Evolutionary conservation across 2,888 invertebrate genomes (phyloP).

Genomic region (Agrotis ipsilon): DNA sequence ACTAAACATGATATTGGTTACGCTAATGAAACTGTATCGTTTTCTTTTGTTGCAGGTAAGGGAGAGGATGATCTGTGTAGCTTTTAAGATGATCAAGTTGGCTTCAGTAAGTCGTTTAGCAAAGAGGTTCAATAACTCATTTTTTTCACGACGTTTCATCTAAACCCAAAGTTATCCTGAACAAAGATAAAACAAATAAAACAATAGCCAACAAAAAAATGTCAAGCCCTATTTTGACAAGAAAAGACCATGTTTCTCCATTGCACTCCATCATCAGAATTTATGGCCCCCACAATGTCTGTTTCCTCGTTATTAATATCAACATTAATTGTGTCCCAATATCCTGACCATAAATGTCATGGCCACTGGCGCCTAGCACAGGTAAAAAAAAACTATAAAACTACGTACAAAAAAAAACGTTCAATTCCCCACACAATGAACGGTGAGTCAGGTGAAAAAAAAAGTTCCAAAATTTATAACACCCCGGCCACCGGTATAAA

Average conservation of each 20-base stretch:
- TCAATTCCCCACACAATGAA: conserved; percentile 83
- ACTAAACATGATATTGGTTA: conserved; percentile 57
- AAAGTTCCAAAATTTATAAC: conserved; percentile 88
- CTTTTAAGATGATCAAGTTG: background rate
- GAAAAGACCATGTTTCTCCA: conserved; percentile 74
- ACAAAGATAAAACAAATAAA: conserved; percentile 39
- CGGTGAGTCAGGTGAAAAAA: conserved; percentile 81
- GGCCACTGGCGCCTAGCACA: conserved; percentile 90
- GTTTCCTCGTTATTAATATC: conserved; percentile 89
- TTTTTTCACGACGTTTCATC: background rate
- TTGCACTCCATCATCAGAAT: conserved; percentile 81
- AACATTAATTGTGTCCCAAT: conserved; percentile 90
- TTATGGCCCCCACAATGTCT: conserved; percentile 82
- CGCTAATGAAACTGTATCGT: conserved; percentile 50
- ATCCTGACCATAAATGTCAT: conserved; percentile 90
- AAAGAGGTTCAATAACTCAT: background rate
- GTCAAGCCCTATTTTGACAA: conserved; percentile 82
- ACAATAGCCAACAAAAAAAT: conserved; percentile 67
- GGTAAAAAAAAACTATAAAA: conserved; percentile 85
- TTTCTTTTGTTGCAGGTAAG: conserved; percentile 22
- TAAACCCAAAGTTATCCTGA: background rate
- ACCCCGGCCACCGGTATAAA: conserved; percentile 87
- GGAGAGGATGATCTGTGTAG: background rate
- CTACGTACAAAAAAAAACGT: conserved; percentile 86
- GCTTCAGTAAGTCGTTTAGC: background rate